Evolutionary conservation across 2,113 vertebrate genomes (phyloP), one percentile per base, ranked within the genome.

Genomic region (Takifugu flavidus): DNA sequence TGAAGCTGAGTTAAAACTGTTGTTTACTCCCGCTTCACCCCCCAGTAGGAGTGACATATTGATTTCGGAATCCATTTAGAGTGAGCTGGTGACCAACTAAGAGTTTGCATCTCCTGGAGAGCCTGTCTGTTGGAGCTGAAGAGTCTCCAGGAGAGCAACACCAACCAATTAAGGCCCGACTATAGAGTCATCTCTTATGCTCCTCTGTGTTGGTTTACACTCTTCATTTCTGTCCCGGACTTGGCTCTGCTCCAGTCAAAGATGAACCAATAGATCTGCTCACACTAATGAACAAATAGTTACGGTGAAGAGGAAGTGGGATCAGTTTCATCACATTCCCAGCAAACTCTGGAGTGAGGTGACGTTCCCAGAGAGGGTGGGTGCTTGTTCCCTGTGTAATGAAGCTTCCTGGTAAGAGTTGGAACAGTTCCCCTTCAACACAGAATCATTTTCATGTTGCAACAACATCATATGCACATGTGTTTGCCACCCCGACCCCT

Each of bases 261-360:
- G 57, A 80, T 82, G 59, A 65, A 78, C 59, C 66, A 69, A 75
- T 77, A 75, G 74, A 78, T 85, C 72, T 70, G 60, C 59, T 47
- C 67, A 52, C 68, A 67, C 75, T 85, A 87, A 86, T 87, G 83
- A 86, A 82, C 78, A 78, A 75, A 82, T 47, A 49, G 49, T 67
- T 66, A 60, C 64, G 45, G 57, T 64, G 42, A 74, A 59, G 31
- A 72, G 56, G 72, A 67, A 47, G 53, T 27, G 34, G 54, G 67
- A 86, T 89, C 83, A 84, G 84, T 86, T 79, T 59, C 46, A 82
- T 75, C 63, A 65, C 78, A 65, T 78, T 82, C 62, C 56, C 64
- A 59, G 62, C 61, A 68, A 77, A 82, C 52, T 55, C 42, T 64
- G 73, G 66, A 28, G 49, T 51, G 75, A 76, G 58, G 71, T 75